A percentile compares a stretch with the other conserved stretches of the same genome.
Evolutionary conservation across 2,113 vertebrate genomes (phyloP).

Genomic region (Alouatta palliata): DNA sequence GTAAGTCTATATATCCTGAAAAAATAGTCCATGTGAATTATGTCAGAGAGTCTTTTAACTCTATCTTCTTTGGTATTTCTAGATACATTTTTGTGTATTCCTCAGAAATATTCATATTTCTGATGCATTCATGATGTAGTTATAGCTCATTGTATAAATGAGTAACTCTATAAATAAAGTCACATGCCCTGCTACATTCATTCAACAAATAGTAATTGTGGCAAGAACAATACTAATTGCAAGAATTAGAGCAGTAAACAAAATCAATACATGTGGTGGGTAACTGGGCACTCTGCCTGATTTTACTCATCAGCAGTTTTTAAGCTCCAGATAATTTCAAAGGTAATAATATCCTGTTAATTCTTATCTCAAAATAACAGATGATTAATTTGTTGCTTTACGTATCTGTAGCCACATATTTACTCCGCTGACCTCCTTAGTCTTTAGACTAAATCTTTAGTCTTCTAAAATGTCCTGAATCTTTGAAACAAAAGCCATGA

Average conservation of each 20-base stretch:
- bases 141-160: background rate
- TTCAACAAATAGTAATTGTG: background rate
- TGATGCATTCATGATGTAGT: background rate
- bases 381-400: background rate
- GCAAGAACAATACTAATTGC: background rate
- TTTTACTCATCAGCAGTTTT: background rate
- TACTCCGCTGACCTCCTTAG: background rate
- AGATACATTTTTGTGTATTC: background rate
- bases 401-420: background rate
- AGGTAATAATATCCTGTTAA: background rate
- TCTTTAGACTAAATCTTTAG: too few species aligned
- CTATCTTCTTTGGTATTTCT: background rate
- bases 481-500: background rate
- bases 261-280: background rate
- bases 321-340: background rate
- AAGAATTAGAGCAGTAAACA: background rate
- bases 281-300: background rate
- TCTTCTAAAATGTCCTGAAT: background rate
- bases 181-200: background rate
- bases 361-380: background rate
- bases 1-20: background rate
- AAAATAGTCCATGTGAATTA: background rate
- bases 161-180: background rate
- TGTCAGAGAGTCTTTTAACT: background rate
- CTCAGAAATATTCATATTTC: conserved; percentile 11